Evolutionary conservation across 2,888 invertebrate species (phyloP).

Genomic region (Girardia tigrina): DNA sequence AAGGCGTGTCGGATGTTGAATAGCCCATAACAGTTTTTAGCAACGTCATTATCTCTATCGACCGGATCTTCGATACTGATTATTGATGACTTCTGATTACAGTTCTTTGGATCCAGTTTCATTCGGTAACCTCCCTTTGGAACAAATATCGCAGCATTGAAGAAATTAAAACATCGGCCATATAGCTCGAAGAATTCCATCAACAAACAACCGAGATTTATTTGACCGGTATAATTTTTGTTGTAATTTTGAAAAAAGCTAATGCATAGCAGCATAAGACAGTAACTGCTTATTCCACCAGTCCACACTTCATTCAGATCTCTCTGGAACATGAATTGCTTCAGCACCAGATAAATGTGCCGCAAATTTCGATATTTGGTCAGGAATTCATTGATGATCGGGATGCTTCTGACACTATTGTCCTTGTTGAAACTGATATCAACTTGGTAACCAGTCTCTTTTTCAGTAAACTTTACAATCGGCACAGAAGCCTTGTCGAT

Average conservation of each 20-base stretch:
- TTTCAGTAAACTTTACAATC: slow-evolving; percentile 86
- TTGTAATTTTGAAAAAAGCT: slow-evolving; percentile 60
- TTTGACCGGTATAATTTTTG: not conserved
- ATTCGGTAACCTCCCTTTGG: not conserved
- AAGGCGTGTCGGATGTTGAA: not conserved
- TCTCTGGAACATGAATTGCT: slow-evolving; percentile 90
- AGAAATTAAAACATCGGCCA: not conserved
- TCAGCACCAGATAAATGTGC: slow-evolving; percentile 84
- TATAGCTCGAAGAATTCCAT: slow-evolving; percentile 2
- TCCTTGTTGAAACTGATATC: slow-evolving; percentile 98
- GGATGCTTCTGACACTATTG: slow-evolving; percentile 87
- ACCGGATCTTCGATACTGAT: slow-evolving; percentile 7
- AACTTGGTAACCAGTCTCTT: slow-evolving; percentile 68
- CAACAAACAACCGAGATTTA: not conserved
- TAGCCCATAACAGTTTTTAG: not conserved
- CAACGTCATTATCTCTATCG: slow-evolving; percentile 15
- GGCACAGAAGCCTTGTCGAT: slow-evolving; percentile 56
- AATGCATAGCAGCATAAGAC: slow-evolving; percentile 90
- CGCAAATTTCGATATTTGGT: slow-evolving; percentile 73
- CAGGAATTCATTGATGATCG: slow-evolving; percentile 71
- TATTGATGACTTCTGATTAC: not conserved
- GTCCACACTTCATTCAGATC: slow-evolving; percentile 98
- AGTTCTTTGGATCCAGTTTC: not conserved
- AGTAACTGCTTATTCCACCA: slow-evolving; percentile 95
- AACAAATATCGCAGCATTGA: not conserved